Evolutionary conservation across 1,140 invertebrate genomes (phyloP).

Genomic region (Atta colombica): DNA sequence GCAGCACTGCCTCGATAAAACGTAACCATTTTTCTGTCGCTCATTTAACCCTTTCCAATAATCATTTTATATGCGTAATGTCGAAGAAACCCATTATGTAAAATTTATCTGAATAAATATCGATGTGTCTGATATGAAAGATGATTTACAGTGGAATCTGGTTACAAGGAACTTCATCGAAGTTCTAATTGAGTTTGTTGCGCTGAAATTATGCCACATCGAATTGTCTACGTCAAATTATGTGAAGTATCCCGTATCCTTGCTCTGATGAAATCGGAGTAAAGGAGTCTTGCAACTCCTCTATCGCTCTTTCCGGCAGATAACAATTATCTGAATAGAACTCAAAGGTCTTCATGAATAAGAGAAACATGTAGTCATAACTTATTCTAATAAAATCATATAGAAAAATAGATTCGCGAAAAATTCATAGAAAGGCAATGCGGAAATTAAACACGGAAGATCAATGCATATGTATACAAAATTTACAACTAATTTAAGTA

Average conservation of each 20-base stretch:
- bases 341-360: neutral
- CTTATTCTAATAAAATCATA: neutral
- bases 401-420: neutral
- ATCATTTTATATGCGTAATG: neutral
- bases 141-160: conserved; percentile 36
- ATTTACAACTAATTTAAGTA: conserved; percentile 10
- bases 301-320: neutral
- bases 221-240: conserved; percentile 41
- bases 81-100: conserved; percentile 39
- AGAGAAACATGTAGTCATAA: neutral
- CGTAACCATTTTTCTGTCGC: conserved; percentile 58
- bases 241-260: conserved; percentile 5
- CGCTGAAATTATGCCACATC: conserved; percentile 37
- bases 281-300: conserved; percentile 4
- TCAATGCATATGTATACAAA: neutral
- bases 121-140: conserved; percentile 13
- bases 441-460: neutral
- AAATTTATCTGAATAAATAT: conserved; percentile 35
- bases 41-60: conserved; percentile 56
- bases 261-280: conserved; percentile 10
- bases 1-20: conserved; percentile 55
- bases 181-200: conserved; percentile 49
- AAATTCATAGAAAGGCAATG: neutral
- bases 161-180: conserved; percentile 43
- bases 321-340: neutral